Evolutionary conservation across 1,140 invertebrate species (phyloP), one percentile per base, ranked within the genome.

Genomic region (Linepithema humile): DNA sequence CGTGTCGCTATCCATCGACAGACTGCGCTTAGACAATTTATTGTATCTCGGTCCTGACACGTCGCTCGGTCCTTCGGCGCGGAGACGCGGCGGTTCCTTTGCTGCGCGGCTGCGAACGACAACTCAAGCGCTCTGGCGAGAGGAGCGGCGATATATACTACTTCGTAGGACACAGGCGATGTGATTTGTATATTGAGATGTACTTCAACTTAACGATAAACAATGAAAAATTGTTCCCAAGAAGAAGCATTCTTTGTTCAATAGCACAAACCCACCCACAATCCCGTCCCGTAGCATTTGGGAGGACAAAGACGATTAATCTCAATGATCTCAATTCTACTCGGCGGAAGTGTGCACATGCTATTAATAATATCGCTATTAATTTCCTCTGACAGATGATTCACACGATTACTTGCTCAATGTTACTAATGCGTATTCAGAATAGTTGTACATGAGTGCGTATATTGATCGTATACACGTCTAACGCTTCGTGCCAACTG

Each of bases 341-440:
- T 80, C 26, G 45, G 38, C 40, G 60, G 15, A 43, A 48, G 32
- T 9, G 38, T 53, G 62, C 75, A 69, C 62, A 48, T 69, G 20
- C 48, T 80, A 80, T 80, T 80, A 80, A 80, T 80, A 80, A 80
- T 70, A 80, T 80, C 64, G 43, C 75, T 80, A 80, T 80, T 80
- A 80, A 80, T 80, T 80, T 80, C 50, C 23, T 57, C 75, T 80
- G 75, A 80, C 75, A 23, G 75, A 55, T 80, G 64, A 57, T 80
- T 80, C 75, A 69, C 75, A 69, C 35, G 75, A 53, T 78, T 78
- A 69, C 32, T 80, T 80, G 75, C 75, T 80, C 57, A 69, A 80
- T 80, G 75, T 55, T 80, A 55, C 64, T 80, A 80, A 80, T 69
- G 75, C n/a, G n/a, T n/a, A n/a, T n/a, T n/a, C n/a, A n/a, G n/a